Percentiles rank a stretch among this genome's conserved stretches.
These are phyloP conservation scores for Peromyscus californicus DNA, from an alignment of 2,113 vertebrate species.

Conservation along the genomic window DNA sequence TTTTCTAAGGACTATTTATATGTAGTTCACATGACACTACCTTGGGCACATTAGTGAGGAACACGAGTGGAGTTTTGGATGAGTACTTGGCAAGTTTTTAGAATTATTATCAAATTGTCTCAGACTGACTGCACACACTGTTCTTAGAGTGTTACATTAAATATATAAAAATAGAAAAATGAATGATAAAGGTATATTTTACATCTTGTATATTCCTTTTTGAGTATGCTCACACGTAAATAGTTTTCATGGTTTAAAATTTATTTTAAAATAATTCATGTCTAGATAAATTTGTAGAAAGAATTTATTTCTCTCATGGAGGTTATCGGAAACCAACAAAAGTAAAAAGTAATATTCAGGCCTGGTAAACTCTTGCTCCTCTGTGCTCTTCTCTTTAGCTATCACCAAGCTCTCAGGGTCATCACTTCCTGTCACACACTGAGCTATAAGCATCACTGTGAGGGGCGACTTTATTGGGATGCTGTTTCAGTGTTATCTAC, in stretches of 20 bases:
- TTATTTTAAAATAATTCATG: constrained; percentile 19
- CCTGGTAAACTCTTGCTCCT: not conserved
- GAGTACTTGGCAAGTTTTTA: not conserved
- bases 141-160: constrained; percentile 17
- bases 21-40: not conserved
- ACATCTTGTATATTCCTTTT: not conserved
- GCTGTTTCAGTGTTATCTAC: not conserved
- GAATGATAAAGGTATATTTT: not conserved
- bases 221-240: not conserved
- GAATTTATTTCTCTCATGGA: not conserved
- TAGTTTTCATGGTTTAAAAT: not conserved
- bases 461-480: fast-evolving
- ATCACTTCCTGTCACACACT: not conserved
- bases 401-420: not conserved
- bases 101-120: constrained; percentile 14
- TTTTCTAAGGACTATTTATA: not conserved
- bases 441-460: too few relatives aligned
- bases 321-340: not conserved
- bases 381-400: not conserved
- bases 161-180: constrained; percentile 1
- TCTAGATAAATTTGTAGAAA: not conserved
- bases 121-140: not conserved
- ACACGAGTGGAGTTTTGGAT: not conserved
- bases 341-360: not conserved
- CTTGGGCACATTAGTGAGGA: not conserved